These are phyloP conservation scores for Meiosimyza platycephala DNA, from an alignment of 2,888 invertebrate species.

Conservation along the genomic window DNA sequence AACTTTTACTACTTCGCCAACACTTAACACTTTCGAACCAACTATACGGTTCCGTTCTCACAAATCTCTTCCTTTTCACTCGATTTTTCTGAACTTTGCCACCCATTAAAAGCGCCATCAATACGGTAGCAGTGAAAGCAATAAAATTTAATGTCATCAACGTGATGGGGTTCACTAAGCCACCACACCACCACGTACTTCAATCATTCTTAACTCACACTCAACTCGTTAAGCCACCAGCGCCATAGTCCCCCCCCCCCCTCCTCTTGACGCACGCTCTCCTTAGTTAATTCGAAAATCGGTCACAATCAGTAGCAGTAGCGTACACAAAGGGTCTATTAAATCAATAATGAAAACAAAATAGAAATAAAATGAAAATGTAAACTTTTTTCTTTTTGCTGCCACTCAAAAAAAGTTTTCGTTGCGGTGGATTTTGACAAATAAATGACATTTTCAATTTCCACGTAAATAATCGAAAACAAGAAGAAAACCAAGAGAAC, in stretches of 20 bases:
- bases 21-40: background rate
- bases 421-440: slow-evolving; percentile 18
- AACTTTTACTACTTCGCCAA: slow-evolving; percentile 5
- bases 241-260: background rate
- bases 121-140: slow-evolving; percentile 8
- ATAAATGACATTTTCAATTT: slow-evolving; percentile 14
- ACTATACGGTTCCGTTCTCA: background rate
- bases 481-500: too few relatives aligned
- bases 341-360: slow-evolving; percentile 9
- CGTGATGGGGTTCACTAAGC: slow-evolving; percentile 10
- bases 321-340: background rate
- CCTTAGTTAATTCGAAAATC: slow-evolving; percentile 3
- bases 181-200: background rate
- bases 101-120: slow-evolving; percentile 14
- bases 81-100: background rate
- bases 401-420: background rate
- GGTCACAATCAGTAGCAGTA: background rate
- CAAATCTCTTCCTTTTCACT: background rate
- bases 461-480: background rate
- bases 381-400: background rate
- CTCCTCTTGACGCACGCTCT: background rate
- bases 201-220: background rate
- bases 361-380: slow-evolving; percentile 4
- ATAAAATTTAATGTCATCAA: slow-evolving; percentile 17
- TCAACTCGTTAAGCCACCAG: background rate